Percentiles rank a stretch among this genome's conserved stretches.
These are phyloP conservation scores for Odiellus spinosus DNA, from an alignment of 2,888 invertebrate species.

Conservation along the genomic window DNA sequence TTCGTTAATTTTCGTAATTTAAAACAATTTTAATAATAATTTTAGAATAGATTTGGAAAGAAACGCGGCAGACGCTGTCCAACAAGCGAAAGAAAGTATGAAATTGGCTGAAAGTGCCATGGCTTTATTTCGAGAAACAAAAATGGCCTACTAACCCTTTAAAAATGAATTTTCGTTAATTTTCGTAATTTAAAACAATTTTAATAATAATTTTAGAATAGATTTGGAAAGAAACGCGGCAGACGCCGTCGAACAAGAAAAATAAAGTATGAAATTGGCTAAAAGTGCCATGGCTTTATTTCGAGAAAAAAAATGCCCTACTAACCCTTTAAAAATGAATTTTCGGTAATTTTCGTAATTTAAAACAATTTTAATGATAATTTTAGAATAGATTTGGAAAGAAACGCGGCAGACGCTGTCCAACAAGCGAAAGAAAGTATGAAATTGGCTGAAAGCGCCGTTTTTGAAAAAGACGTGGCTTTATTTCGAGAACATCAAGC, in stretches of 20 bases:
- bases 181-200: too few relatives aligned
- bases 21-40: too few relatives aligned
- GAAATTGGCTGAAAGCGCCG: background rate
- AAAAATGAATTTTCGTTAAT: too few relatives aligned
- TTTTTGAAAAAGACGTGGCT: constrained; percentile 1
- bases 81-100: constrained; percentile 1
- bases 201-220: background rate
- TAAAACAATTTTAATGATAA: too few relatives aligned
- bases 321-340: too few relatives aligned
- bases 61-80: background rate
- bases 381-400: background rate
- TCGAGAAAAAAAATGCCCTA: too few relatives aligned
- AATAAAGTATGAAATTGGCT: background rate
- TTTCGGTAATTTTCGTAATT: too few relatives aligned
- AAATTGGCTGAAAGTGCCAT: background rate
- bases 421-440: constrained; percentile 2
- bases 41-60: background rate
- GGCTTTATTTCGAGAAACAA: constrained; percentile 1
- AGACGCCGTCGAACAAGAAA: background rate
- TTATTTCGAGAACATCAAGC: constrained; percentile 3
- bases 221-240: background rate
- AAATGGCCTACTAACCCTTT: too few relatives aligned
- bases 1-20: too few relatives aligned
- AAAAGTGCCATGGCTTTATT: background rate
- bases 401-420: background rate